These are phyloP conservation scores for Dipodomys stephensi DNA, from an alignment of 2,113 vertebrate species.

Conservation along the genomic window DNA sequence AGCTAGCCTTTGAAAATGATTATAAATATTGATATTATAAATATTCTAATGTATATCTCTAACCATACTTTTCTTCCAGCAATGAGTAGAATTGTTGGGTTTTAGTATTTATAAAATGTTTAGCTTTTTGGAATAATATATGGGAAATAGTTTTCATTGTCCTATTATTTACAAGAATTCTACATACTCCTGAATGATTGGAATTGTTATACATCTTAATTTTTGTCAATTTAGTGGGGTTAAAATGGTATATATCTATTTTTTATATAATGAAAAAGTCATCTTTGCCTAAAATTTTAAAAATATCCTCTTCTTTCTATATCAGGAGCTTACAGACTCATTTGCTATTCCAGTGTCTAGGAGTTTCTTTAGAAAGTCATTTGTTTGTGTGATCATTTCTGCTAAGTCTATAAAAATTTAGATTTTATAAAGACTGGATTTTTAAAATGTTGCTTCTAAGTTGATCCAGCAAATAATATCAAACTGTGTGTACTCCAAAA, in stretches of 20 bases:
- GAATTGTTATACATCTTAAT: constrained; percentile 25
- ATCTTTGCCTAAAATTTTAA: constrained; percentile 52
- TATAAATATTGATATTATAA: constrained; percentile 36
- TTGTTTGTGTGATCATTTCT: constrained; percentile 67
- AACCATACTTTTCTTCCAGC: not conserved
- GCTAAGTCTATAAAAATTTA: constrained; percentile 45
- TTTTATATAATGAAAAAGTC: constrained; percentile 38
- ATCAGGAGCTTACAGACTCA: constrained; percentile 17
- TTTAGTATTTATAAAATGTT: constrained; percentile 14
- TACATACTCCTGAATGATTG: constrained; percentile 41
- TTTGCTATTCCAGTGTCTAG: constrained; percentile 38
- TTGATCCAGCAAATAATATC: constrained; percentile 47
- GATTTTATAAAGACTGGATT: not conserved
- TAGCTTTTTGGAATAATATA: constrained; percentile 49
- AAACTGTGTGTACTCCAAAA: constrained; percentile 30
- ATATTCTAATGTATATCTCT: not conserved
- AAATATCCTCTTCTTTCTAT: constrained; percentile 49
- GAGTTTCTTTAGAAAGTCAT: constrained; percentile 57
- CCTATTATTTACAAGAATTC: constrained; percentile 26
- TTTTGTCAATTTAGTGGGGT: constrained; percentile 43
- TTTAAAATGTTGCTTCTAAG: constrained; percentile 57
- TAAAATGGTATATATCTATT: constrained; percentile 38
- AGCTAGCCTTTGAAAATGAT: not conserved
- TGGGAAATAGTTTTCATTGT: constrained; percentile 30
- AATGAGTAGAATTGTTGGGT: not conserved